These are phyloP conservation scores for Netelia fuscicornis DNA, from an alignment of 2,888 invertebrate genomes.

Conservation along the genomic window DNA sequence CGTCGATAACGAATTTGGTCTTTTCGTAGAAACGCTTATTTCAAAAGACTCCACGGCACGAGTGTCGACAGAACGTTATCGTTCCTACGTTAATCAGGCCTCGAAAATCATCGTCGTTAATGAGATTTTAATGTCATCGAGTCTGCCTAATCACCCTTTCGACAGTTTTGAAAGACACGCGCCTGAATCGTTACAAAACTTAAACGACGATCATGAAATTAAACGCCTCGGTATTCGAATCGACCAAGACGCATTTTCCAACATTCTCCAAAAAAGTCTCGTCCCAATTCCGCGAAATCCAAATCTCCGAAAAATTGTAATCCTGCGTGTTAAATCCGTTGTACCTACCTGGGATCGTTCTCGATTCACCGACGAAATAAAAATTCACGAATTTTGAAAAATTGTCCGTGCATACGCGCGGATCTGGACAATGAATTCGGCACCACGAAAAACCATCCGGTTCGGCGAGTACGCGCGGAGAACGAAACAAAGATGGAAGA, in stretches of 20 bases:
- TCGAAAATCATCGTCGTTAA: conserved; percentile 27
- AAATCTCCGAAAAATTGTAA: conserved; percentile 55
- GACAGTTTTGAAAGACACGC: conserved; percentile 24
- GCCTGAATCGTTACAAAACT: conserved; percentile 10
- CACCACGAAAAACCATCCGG: conserved; percentile 39
- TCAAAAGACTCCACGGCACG: neutral
- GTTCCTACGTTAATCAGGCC: neutral
- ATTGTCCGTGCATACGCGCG: neutral
- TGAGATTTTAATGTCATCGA: conserved; percentile 57
- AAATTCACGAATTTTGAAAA: neutral
- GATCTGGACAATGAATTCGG: conserved; percentile 63
- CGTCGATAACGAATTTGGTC: too few species aligned
- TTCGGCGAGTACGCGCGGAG: conserved; percentile 39
- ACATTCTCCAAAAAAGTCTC: neutral
- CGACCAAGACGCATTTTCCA: too few species aligned
- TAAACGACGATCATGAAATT: neutral
- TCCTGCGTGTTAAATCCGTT: conserved; percentile 50
- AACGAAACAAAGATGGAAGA: conserved; percentile 65
- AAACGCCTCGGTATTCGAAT: too few species aligned
- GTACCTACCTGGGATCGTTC: conserved; percentile 6
- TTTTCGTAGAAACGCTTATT: neutral
- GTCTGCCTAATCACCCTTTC: conserved; percentile 48
- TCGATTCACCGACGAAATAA: conserved; percentile 20
- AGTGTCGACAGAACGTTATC: neutral
- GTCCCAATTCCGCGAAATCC: conserved; percentile 50